A percentile compares a stretch with the other conserved stretches of the same genome.
phyloP scores from a whole-genome alignment of 2,888 invertebrate genomes.

The Drosophila barbarae region DNA sequence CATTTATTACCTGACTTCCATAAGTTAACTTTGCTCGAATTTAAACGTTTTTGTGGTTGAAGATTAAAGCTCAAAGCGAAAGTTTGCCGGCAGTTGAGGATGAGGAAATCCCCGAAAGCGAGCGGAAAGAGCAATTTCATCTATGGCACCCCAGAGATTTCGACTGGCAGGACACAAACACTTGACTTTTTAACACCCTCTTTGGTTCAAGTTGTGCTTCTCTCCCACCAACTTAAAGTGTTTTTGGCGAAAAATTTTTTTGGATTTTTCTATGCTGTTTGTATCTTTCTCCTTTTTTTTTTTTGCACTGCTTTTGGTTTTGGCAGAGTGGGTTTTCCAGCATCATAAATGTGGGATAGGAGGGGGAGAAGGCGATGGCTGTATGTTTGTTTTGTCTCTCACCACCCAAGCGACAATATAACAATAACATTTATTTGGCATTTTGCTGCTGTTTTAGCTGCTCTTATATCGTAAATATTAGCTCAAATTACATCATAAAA shows the following conservation, averaged over 20 bases:
- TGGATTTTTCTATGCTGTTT: constrained; percentile 5
- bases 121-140: constrained; percentile 67
- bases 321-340: constrained; percentile 26
- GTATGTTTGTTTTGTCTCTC: constrained; percentile 44
- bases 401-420: constrained; percentile 78
- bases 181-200: constrained; percentile 62
- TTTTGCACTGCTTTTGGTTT: constrained; percentile 30
- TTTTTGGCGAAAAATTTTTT: constrained; percentile 51
- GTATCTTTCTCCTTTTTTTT: constrained; percentile 9
- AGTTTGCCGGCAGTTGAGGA: constrained; percentile 31
- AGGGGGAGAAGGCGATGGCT: constrained; percentile 5
- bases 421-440: constrained; percentile 79
- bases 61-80: constrained; percentile 56
- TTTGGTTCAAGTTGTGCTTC: neutral
- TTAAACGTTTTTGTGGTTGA: constrained; percentile 52
- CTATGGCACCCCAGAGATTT: constrained; percentile 72
- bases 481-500: constrained; percentile 80
- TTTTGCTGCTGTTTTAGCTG: constrained; percentile 78
- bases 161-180: constrained; percentile 44
- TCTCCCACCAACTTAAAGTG: constrained; percentile 48
- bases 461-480: constrained; percentile 80
- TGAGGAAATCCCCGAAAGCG: constrained; percentile 12
- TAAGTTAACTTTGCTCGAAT: constrained; percentile 37
- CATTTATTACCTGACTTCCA: constrained; percentile 74
- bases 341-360: constrained; percentile 61